These are phyloP conservation scores for Zoanthus solanderi DNA, from an alignment of 92 coral and sea anemone genomes.

Conservation along the genomic window DNA sequence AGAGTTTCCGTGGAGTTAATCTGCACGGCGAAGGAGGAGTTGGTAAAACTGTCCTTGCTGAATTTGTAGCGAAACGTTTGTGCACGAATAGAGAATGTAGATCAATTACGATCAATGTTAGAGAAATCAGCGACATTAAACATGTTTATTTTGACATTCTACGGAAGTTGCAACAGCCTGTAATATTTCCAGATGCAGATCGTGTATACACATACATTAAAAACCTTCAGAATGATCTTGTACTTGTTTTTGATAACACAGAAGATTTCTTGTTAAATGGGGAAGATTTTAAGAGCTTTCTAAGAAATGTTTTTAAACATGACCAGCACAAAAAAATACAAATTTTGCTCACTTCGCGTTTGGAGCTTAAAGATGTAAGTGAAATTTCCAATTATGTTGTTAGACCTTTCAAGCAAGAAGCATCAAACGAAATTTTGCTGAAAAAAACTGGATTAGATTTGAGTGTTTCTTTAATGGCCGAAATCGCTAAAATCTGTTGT, in stretches of 20 bases:
- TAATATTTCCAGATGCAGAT: constrained; percentile 1
- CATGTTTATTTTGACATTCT: constrained; percentile 47
- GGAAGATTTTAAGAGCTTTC: background rate
- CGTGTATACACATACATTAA: constrained; percentile 35
- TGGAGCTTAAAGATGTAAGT: constrained; percentile 28
- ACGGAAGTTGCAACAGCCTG: constrained; percentile 27
- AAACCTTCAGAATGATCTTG: constrained; percentile 24
- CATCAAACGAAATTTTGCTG: constrained; percentile 40
- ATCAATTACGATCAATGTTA: constrained; percentile 47
- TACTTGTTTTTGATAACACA: constrained; percentile 14
- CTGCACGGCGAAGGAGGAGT: constrained; percentile 70
- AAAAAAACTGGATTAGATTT: background rate
- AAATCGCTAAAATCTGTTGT: constrained; percentile 42
- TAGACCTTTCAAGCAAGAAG: constrained; percentile 50
- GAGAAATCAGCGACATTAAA: constrained; percentile 30
- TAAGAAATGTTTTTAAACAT: constrained; percentile 24
- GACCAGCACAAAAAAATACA: constrained; percentile 37
- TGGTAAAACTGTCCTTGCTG: constrained; percentile 74
- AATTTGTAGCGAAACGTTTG: constrained; percentile 17
- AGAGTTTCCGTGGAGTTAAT: constrained; percentile 27
- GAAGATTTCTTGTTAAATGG: background rate
- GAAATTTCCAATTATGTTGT: constrained; percentile 52
- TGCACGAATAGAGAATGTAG: constrained; percentile 9
- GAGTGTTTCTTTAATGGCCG: background rate
- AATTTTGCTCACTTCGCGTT: constrained; percentile 66